Evolutionary conservation across 1,140 invertebrate genomes (phyloP).

Genomic region (Bicyclus anynana): DNA sequence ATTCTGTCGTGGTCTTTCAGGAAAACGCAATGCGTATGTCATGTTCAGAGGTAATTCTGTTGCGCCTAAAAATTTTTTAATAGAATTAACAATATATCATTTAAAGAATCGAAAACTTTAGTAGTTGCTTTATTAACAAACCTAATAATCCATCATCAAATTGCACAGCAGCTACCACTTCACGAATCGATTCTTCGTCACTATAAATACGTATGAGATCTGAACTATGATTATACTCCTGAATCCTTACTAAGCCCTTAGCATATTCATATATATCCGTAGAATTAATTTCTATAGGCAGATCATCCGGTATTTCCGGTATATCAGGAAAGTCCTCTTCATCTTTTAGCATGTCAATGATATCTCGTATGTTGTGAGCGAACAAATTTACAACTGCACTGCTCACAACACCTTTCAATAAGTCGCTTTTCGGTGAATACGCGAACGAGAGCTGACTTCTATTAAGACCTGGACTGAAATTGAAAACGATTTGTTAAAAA

Average conservation of each 20-base stretch:
- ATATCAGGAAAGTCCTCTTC: slow-evolving; percentile 28
- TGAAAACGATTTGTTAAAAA: slow-evolving; percentile 1
- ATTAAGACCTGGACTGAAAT: slow-evolving; percentile 54
- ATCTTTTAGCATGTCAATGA: slow-evolving; percentile 34
- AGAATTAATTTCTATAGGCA: slow-evolving; percentile 32
- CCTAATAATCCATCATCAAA: slow-evolving; percentile 55
- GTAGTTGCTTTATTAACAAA: slow-evolving; percentile 12
- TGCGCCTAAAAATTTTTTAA: slow-evolving; percentile 35
- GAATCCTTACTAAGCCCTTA: slow-evolving; percentile 39
- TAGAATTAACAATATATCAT: background rate
- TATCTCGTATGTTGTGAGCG: slow-evolving; percentile 35
- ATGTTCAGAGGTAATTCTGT: slow-evolving; percentile 54
- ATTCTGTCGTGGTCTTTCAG: slow-evolving; percentile 77
- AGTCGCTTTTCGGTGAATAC: slow-evolving; percentile 55
- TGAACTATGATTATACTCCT: slow-evolving; percentile 43
- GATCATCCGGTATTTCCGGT: slow-evolving; percentile 29
- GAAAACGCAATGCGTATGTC: slow-evolving; percentile 79
- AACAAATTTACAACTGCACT: slow-evolving; percentile 45
- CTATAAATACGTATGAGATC: slow-evolving; percentile 48
- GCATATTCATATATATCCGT: slow-evolving; percentile 40
- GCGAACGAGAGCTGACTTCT: slow-evolving; percentile 48
- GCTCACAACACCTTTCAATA: slow-evolving; percentile 52
- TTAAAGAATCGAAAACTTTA: background rate
- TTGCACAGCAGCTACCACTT: slow-evolving; percentile 54
- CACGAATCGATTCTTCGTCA: slow-evolving; percentile 44